Evolutionary conservation across 2,888 invertebrate genomes (phyloP).

Genomic region (Mimas tiliae): DNA sequence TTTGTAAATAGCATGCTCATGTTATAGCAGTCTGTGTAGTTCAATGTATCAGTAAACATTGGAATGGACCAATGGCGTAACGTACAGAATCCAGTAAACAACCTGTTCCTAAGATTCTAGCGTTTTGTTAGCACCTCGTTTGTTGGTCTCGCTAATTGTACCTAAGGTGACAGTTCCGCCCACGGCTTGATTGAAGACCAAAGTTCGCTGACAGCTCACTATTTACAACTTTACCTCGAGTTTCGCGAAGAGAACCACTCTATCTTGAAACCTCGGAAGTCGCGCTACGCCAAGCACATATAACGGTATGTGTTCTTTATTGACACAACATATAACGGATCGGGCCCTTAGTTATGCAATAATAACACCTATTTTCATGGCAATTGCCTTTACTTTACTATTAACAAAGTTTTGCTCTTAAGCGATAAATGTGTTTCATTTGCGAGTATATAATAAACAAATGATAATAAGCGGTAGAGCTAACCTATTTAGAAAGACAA

Average conservation of each 20-base stretch:
- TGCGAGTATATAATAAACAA: background rate
- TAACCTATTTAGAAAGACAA: background rate
- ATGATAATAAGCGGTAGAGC: background rate
- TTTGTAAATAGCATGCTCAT: background rate
- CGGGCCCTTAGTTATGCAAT: slow-evolving; percentile 14
- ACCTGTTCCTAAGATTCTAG: slow-evolving; percentile 9
- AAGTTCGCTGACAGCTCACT: slow-evolving; percentile 22
- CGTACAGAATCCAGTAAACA: slow-evolving; percentile 8
- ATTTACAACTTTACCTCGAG: background rate
- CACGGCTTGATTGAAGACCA: slow-evolving; percentile 17
- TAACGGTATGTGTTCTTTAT: slow-evolving; percentile 25
- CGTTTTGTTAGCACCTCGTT: slow-evolving; percentile 29
- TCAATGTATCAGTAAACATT: background rate
- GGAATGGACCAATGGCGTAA: slow-evolving; percentile 7
- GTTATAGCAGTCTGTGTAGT: background rate
- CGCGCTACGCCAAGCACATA: slow-evolving; percentile 16
- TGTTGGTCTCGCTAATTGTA: slow-evolving; percentile 27
- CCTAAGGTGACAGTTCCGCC: slow-evolving; percentile 31
- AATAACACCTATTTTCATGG: slow-evolving; percentile 10
- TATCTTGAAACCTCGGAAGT: slow-evolving; percentile 19
- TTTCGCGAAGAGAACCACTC: background rate
- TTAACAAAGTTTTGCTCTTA: background rate
- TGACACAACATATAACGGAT: slow-evolving; percentile 26
- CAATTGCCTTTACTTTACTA: slow-evolving; percentile 13
- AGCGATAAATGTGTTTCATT: slow-evolving; percentile 11